Base-by-base conservation (phyloP, 2,797 vertebrate genomes). In the Sebastes oblongus region DNA sequence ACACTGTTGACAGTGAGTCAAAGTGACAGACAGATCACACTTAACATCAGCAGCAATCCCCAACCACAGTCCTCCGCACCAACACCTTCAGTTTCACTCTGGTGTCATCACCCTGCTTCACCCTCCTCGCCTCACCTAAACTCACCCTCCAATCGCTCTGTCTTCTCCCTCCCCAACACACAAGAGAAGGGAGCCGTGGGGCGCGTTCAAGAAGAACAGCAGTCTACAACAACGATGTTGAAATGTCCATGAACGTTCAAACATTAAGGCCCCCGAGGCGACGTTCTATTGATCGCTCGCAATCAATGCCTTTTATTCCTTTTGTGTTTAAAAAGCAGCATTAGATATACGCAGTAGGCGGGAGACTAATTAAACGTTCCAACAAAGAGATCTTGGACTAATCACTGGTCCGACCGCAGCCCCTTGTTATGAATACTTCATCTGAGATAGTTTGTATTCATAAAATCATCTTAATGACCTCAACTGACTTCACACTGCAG, bases 1-100 rank as follows among this genome's bases (percentile, higher is more conserved):
- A 78, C 59, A 27, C 80, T 88, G 89, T 72, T 91, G 90, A 92
- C 89, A 76, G 54, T 62, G 77, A 93, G 84, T 87, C 82, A 85
- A 86, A 91, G 87, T 87, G 90, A 92, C 92, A 91, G 86, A 87
- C 84, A 12, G 71, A 92, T 93, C 91, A 85, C 90, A 86, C 88
- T 83, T 84, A 76, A 88, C 89, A 89, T 88, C 75, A 84, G 81
- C 86, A 68, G 74, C 80, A 55, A 83, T 83, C 84, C 83, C 89
- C 83, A 77, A 88, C 52, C 87, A 80, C 87, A 72, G 76, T 65
- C 77, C 84, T 78, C 74, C 10, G 24, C 87, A 70, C 66, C 67
- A 78, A 82, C 88, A 88, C 87, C 81, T 91, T 83, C 80, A 72
- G 81, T 93, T 94, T 91, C 93, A 92, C 85, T 82, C 64, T 11